Base-by-base conservation (phyloP, 30 jellyfish, hydroid and myxozoan genomes). In the Aurelia aurita complex sp. Pacific region DNA sequence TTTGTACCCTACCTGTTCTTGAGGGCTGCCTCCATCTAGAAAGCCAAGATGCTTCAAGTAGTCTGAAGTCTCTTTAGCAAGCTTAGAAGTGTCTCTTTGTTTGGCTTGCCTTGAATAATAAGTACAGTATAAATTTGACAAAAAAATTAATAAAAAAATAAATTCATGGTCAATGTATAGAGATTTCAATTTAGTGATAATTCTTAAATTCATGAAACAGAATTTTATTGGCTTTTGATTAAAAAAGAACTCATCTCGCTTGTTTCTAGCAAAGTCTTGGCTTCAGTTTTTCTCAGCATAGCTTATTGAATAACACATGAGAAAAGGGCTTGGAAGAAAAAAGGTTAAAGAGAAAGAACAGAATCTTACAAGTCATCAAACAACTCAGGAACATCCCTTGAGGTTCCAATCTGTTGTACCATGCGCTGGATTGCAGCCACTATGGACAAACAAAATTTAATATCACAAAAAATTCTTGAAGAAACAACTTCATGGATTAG, bases 361-460 rank as follows among this genome's bases (percentile, higher is more conserved):
- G 1, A 62, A 14, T 65, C 97, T 92, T 83, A 92, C 98, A 92
- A 70, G 32, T 73, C 88, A 59, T 92, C 97, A 83, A 92, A 77
- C 34, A 83, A 23, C 63, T 89, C 96, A 52, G 97, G 97, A 23
- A 75, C 97, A 82, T 92, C 98, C 76, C 85, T 92, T 63, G 93
- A 29, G 1, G 97, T 92, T 11, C 98, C 98, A 35, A 92, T 92
- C 70, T 88, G 95, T 72, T 92, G 83, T 35, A 82, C 94, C 96
- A 92, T 55, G 19, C 92, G 91, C 72, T 87, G 94, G 63, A 92
- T 81, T 19, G 89, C 83, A 70, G 91, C 95, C 72, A 92, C 98
- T 92, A 29, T 40, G 51, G 43, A 46, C 6, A 46, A 46, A 46
- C 57, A 46, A 46, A 46, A 46, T 46, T 46, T 3, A 40, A 23